Conservation (phyloP, 2,113 vertebrate species). For the Bungarus multicinctus region DNA sequence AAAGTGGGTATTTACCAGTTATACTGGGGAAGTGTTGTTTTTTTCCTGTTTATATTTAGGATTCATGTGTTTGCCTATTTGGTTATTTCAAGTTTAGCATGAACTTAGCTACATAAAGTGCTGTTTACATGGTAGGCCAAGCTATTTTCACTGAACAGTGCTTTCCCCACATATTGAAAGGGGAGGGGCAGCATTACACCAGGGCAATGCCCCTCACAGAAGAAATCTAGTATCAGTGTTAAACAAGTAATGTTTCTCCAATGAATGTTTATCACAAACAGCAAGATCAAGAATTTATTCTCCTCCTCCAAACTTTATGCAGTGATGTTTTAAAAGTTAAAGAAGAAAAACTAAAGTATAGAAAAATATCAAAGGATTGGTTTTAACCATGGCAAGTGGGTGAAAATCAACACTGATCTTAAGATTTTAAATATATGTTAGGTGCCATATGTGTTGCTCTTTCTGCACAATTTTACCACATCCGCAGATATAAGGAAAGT, state of each 20-base stretch:
- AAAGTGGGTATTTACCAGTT: background rate
- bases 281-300: background rate
- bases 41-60: background rate
- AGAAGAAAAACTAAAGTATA: background rate
- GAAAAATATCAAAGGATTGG: background rate
- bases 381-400: background rate
- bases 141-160: background rate
- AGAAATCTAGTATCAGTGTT: background rate
- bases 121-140: background rate
- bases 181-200: background rate
- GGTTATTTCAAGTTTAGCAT: background rate
- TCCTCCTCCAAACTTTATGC: background rate
- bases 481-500: too few relatives aligned
- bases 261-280: background rate
- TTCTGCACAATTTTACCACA: background rate
- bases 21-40: background rate
- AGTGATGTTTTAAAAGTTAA: background rate
- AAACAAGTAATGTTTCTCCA: background rate
- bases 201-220: background rate
- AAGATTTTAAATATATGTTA: background rate
- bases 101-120: background rate
- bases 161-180: background rate
- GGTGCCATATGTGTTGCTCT: background rate
- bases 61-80: background rate
- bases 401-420: background rate